Evolutionary conservation across 1,140 invertebrate species (phyloP).

Genomic region (Chironomus striatipennis): DNA sequence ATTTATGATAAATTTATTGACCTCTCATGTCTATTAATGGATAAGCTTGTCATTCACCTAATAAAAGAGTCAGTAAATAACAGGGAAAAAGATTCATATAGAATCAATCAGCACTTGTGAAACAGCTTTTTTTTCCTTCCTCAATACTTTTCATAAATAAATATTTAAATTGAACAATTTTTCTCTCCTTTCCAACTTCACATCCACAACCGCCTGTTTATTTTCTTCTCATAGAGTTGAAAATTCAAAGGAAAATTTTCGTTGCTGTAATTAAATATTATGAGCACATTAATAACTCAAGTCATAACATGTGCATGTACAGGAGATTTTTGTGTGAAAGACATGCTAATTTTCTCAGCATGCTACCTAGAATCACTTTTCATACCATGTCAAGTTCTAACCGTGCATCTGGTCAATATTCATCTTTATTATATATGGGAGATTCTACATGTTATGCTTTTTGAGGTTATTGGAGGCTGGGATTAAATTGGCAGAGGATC

Average conservation of each 20-base stretch:
- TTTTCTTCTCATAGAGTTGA: background rate
- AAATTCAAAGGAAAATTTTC: background rate
- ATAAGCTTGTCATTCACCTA: background rate
- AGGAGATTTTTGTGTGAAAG: too few relatives aligned
- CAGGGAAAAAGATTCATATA: background rate
- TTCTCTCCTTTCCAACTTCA: background rate
- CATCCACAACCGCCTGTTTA: background rate
- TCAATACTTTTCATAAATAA: background rate
- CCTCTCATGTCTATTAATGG: background rate
- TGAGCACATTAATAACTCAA: slow-evolving; percentile 20
- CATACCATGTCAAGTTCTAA: too few relatives aligned
- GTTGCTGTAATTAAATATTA: slow-evolving; percentile 21
- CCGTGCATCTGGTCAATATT: too few relatives aligned
- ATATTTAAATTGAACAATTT: background rate
- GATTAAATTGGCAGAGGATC: too few relatives aligned
- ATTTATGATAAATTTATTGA: background rate
- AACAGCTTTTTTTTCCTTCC: background rate
- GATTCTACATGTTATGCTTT: too few relatives aligned
- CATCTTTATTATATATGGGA: too few relatives aligned
- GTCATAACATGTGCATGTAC: slow-evolving; percentile 17
- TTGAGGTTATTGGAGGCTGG: too few relatives aligned
- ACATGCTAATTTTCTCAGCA: too few relatives aligned
- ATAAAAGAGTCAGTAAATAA: background rate
- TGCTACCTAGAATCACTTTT: too few relatives aligned
- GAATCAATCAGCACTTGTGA: background rate